Base-by-base conservation (phyloP, 1,140 invertebrate species). In the Epicauta chinensis region DNA sequence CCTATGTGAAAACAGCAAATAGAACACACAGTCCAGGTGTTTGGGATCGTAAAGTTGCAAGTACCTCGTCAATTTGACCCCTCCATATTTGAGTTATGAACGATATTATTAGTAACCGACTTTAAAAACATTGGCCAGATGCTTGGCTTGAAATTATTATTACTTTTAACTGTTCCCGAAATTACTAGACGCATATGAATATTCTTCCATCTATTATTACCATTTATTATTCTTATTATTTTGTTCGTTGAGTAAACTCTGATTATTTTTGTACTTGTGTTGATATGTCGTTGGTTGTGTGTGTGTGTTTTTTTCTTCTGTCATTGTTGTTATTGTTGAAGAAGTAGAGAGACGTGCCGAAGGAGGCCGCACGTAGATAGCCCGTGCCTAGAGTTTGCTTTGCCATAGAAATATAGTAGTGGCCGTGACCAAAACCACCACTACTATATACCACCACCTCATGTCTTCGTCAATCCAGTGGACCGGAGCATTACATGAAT, bases 291-390 rank as follows among this genome's bases (percentile, higher is more conserved):
- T n/a, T n/a, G n/a, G n/a, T n/a, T n/a, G n/a, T n/a, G n/a, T n/a
- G n/a, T n/a, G n/a, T n/a, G n/a, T n/a, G n/a, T n/a, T n/a, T n/a
- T n/a, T n/a, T n/a, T n/a, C n/a, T n/a, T n/a, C n/a, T n/a, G 4
- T 23, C 23, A 7, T 23, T 23, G 23, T 23, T 23, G 23, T 23
- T n/a, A 17, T 46, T 35, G 13, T 23, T 37, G 45, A 29, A 34
- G 45, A 37, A 29, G 35, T 35, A 35, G 16, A 31, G 45, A 23
- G 48, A 51, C 48, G 48, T 51, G 48, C 38, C 38, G 48, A 42
- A 51, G 40, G 48, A 51, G 48, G 48, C 48, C 48, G 48, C 48
- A 51, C 48, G 48, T 51, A 51, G 10, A 7, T 13, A 51, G 40
- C 48, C 48, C 48, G 48, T 51, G 48, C 48, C 48, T n/a, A 31